Base-by-base conservation (phyloP, 1,140 invertebrate species). In the Papilio helenus region DNA sequence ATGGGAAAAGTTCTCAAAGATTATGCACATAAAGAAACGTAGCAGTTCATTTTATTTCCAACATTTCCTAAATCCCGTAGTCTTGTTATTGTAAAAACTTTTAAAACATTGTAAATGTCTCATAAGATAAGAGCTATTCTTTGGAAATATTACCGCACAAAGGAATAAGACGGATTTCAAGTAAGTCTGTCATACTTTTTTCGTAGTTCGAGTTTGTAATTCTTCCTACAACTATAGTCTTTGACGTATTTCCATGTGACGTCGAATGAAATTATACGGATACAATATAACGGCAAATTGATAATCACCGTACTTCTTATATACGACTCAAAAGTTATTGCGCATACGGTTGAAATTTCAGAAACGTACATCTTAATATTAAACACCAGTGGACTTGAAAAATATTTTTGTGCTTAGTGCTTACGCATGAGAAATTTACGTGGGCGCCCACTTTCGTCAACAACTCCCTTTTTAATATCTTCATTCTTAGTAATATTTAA, bases 371-470 rank as follows among this genome's bases (percentile, higher is more conserved):
- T 26, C 12, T 61, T 61, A 61, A 61, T 61, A 26, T 61, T 9
- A 58, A 20, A 61, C 20, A 61, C 10, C 58, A 12, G 20, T 61
- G 12, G 10, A 61, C 20, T 61, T 61, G 14, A 58, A 23, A 61
- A 7, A 61, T 23, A 61, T 61, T 18, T 58, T 61, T 61, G 20
- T 61, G 9, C 20, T 23, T 26, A 26, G 9, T 61, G 23, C 23
- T 61, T 26, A 61, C 23, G 23, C 2, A 14, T 61, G 23, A 61
- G 26, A 26, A 61, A 26, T 61, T 23, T 61, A 61, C 58, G 58
- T 61, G 58, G 58, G 58, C 58, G 58, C 58, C 58, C 12, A 10
- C 58, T 61, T 61, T 61, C 58, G 58, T 61, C 58, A 61, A 26
- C 20, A 61, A 55, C 51, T 61, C 58, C 58, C 23, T 61, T 61